phyloP scores from a whole-genome alignment of 2,888 invertebrate genomes.

The Leucophenga maculata region DNA sequence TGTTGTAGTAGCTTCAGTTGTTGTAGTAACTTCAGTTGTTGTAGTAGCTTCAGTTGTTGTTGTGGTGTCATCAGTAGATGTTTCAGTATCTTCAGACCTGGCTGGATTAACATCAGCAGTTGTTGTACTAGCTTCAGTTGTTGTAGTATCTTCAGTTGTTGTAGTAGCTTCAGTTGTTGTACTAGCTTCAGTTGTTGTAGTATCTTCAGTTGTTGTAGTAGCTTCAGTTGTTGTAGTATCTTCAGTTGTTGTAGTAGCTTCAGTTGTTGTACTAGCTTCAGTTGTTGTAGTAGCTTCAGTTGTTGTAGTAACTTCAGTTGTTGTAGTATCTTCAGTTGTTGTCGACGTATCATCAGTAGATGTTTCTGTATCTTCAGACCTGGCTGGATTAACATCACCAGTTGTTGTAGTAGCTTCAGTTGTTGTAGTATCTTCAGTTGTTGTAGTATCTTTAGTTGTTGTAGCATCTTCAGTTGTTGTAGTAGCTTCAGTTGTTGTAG shows the following conservation, averaged over 20 bases:
- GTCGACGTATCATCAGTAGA: neutral
- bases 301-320: neutral
- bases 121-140: neutral
- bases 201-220: neutral
- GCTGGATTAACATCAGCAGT: neutral
- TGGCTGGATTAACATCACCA: neutral
- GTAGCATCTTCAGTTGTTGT: constrained; percentile 7
- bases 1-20: too few relatives aligned
- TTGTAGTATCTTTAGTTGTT: constrained; percentile 1
- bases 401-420: neutral
- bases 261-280: neutral
- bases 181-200: neutral
- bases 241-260: neutral
- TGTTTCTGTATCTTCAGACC: too few relatives aligned
- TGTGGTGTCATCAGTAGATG: neutral
- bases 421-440: neutral
- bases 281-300: constrained; percentile 1
- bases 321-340: neutral
- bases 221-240: constrained; percentile 5
- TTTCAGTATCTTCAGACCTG: neutral
- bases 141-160: neutral
- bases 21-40: too few relatives aligned
- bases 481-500: constrained; percentile 16
- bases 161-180: constrained; percentile 4
- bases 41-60: too few relatives aligned